A percentile compares a stretch with the other conserved stretches of the same genome.
These are phyloP conservation scores for Sapayoa aenigma DNA, from an alignment of 2,113 vertebrate genomes.

Conservation along the genomic window DNA sequence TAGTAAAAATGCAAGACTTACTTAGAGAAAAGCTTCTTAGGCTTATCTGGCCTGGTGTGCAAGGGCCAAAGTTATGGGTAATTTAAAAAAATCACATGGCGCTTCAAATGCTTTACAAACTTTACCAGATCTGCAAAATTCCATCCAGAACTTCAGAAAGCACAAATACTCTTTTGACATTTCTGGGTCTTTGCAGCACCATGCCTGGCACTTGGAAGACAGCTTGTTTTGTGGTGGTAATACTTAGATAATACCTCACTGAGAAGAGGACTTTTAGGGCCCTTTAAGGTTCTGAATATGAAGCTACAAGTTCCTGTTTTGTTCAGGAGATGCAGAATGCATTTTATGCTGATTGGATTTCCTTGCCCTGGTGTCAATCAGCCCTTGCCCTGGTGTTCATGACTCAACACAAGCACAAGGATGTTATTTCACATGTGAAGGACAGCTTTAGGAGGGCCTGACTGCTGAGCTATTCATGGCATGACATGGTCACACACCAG, in stretches of 20 bases:
- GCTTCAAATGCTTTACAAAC: not conserved
- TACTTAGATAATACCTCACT: not conserved
- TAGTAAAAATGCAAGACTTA: not conserved
- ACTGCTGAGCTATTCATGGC: not conserved
- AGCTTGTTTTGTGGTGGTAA: not conserved
- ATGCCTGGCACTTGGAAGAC: not conserved
- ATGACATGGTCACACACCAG: rapidly evolving
- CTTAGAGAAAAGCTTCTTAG: not conserved
- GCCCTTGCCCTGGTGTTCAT: not conserved
- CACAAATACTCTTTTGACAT: not conserved
- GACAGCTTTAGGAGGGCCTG: not conserved
- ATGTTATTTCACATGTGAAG: not conserved
- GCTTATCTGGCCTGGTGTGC: rapidly evolving
- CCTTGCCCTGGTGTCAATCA: rapidly evolving
- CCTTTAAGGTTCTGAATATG: not conserved
- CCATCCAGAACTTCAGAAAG: not conserved
- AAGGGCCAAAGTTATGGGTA: not conserved
- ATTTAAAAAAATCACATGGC: not conserved
- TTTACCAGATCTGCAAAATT: not conserved
- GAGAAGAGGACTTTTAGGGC: not conserved
- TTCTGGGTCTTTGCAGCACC: not conserved
- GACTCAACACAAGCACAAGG: not conserved
- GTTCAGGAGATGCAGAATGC: not conserved
- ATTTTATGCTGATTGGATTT: not conserved
- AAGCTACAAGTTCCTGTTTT: not conserved